Evolutionary conservation across 2,113 vertebrate species (phyloP), one percentile per base, ranked within the genome.

Genomic region (Scopus umbretta): DNA sequence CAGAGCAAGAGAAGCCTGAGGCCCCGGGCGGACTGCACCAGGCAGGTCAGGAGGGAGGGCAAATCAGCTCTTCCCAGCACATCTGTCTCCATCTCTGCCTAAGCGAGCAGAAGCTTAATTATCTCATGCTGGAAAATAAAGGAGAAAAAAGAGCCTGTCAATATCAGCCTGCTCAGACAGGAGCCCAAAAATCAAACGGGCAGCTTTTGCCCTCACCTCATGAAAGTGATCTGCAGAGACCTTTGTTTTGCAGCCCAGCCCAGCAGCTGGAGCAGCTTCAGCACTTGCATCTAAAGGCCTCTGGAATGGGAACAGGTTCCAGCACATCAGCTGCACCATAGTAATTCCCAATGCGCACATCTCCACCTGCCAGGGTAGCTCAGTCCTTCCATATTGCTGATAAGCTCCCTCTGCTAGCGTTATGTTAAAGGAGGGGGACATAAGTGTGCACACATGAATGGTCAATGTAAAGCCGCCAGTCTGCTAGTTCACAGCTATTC

Each of bases 71-170:
- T 93, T 88, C 80, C 67, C 84, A 56, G 66, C 13, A 47, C 65
- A 49, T 72, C 49, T 96, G 67, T 91, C 89, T 94, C 88, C 94
- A 90, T 84, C 92, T 97, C 88, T 92, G 94, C 96, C 94, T 94
- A 95, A 92, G 80, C 43, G 8, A 72, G 94, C 53, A 94, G 95
- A 75, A 93, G 66, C 29, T 89, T 97, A 95, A 85, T 93, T 94
- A 93, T 92, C 73, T 97, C 88, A 95, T 0, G 88, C 97, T 97
- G 96, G 80, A 97, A 97, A 96, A 97, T 25, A 95, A 94, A 92
- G 88, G 62, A 91, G 85, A 95, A 88, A 93, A 80, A 53, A 88
- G 22, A 67, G 45, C 88, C 81, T 72, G 84, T 96, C 83, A 97
- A 47, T 43, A 82, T 63, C 56, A 76, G 52, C 71, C 78, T 87